Evolutionary conservation across 1,140 invertebrate genomes (phyloP), one percentile per base, ranked within the genome.

Genomic region (Drosophila orena): DNA sequence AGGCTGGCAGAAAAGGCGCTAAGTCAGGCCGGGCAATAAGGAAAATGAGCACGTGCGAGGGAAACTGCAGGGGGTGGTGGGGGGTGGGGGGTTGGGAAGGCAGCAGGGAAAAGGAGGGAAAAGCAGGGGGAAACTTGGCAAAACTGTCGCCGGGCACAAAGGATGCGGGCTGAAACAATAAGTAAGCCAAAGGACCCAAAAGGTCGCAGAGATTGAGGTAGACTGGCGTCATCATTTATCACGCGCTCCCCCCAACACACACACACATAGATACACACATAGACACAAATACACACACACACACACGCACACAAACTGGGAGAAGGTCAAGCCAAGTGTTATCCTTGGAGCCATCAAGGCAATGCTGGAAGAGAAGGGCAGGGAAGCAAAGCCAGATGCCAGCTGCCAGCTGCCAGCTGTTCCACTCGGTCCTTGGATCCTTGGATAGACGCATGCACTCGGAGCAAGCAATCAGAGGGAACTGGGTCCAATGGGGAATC

Each of bases 321-420:
- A 59, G 84, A 83, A 83, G 80, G 80, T 83, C 80, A 83, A 83
- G 81, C 78, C 72, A 85, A 83, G 77, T 83, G 80, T 83, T 83
- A 79, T 83, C 81, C 81, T 84, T 83, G 80, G 34, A 68, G 71
- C 57, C 69, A 84, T 83, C 80, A 76, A 66, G 71, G 71, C 65
- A 60, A 62, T 43, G 65, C 30, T 47, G 49, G 73, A 8, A 30
- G 30, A 3, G 30, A 10, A 59, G 54, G 65, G 59, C 40, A 35
- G 35, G 35, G 35, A 14, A 14, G 14, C 11, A 8, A 14, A 14
- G 14, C 12, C 37, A 38, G 62, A 53, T 24, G 24, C 2, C 37
- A 38, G 62, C 56, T 24, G 24, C 2, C 71, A 76, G 57, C 77
- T 80, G 72, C 46, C 79, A 81, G 79, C 64, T 83, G 80, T 83